Evolutionary conservation across 2,888 invertebrate species (phyloP), one percentile per base, ranked within the genome.

Genomic region (Caenorhabditis uteleia): DNA sequence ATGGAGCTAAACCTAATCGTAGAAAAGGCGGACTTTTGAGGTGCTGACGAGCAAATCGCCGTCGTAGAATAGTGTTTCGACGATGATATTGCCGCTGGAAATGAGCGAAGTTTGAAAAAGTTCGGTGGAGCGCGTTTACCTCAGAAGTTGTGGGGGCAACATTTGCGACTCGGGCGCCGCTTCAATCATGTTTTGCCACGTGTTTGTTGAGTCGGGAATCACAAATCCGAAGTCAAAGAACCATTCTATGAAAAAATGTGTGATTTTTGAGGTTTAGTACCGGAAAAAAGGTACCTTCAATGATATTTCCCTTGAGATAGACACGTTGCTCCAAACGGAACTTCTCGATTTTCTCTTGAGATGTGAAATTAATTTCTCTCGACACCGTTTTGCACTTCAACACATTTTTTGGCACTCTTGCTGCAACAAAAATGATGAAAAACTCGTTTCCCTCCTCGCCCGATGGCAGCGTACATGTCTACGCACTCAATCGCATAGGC

Each of bases 161-260:
- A 98, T 98, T 86, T 98, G 95, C 51, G 93, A 93, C 85, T 98
- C 97, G 0, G 98, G 97, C 0, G 98, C 97, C 12, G 98, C 97
- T 86, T 97, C 95, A 79, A 98, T 95, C 56, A 94, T 88, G 51
- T 93, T 95, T 85, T 98, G 97, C 98, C 98, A 98, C 12, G 97
- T 97, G 85, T 98, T 98, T 39, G 95, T 97, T 8, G 97, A 97
- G 79, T 93, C 93, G 1, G 95, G 92, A 82, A 97, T 95, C 16
- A 99, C 97, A 86, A 92, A 95, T 38, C 98, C 98, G 88, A 99
- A 98, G 84, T 97, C 95, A 85, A 98, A 99, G 86, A 91, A 92
- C 98, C 98, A 99, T 85, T 98, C 95, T 87, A 79, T 44, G 81
- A 79, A 36, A 4, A 10, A 23, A 38, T 16, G n/a, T n/a, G n/a